Base-by-base conservation (phyloP, 1,140 invertebrate species). In the Ctenoplectra terminalis region DNA sequence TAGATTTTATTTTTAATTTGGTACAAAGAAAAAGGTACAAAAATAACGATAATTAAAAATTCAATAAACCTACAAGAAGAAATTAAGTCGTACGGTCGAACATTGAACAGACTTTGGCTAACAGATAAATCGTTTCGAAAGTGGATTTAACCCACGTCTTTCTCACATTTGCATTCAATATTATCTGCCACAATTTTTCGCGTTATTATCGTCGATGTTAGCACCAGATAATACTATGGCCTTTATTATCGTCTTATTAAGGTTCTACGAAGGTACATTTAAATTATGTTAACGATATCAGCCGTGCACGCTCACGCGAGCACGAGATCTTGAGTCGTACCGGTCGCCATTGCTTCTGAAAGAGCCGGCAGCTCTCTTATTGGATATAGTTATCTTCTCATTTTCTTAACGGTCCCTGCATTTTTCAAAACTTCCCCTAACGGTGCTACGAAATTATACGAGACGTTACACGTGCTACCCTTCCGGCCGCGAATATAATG, bases 331-430 rank as follows among this genome's bases (percentile, higher is more conserved):
- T 79, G 52, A 71, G 17, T 15, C 29, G n/a, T n/a, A n/a, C n/a
- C n/a, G n/a, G n/a, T n/a, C n/a, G n/a, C 17, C 8, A 13, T 20
- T 31, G 29, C 31, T 31, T 26, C 17, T 26, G 17, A 20, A 50
- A 7, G 23, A 40, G 26, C 13, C 67, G 13, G 11, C 29, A n/a
- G 26, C 46, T 29, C 56, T 79, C 69, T 79, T 56, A 31, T 72
- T 72, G n/a, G 69, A 79, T 72, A 61, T 72, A 79, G 58, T 72
- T 79, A 79, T 73, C 77, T 63, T 72, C 77, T 48, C 77, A 73
- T 79, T 79, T 79, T 40, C 77, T 79, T 79, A 79, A 79, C 69
- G 77, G 56, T 52, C 29, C 46, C 58, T 63, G 34, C 46, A 73
- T 69, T 79, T 61, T 79, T 79, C 46, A 56, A 72, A 79, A 79